Conservation (phyloP, 2,113 vertebrate genomes). For the Sterrhoptilus dennistouni region DNA sequence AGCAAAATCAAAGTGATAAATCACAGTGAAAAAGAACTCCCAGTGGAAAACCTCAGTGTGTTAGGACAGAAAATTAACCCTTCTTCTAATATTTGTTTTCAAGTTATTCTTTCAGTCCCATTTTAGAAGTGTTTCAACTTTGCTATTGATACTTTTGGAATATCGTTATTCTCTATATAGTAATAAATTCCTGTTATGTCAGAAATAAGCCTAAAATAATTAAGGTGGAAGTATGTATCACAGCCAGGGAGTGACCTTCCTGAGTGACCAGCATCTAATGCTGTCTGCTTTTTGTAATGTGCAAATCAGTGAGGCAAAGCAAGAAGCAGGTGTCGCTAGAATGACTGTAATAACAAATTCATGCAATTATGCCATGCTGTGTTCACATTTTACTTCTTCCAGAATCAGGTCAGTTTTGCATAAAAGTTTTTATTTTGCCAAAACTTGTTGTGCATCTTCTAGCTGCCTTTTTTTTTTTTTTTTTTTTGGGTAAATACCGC, state of each 20-base stretch:
- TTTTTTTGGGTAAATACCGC: neutral
- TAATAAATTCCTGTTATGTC: neutral
- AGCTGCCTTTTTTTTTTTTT: neutral
- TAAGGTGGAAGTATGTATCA: neutral
- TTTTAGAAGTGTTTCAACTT: neutral
- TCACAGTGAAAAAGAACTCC: neutral
- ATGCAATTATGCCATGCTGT: conserved; percentile 31
- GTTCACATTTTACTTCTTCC: neutral
- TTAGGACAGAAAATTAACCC: neutral
- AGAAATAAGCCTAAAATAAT: neutral
- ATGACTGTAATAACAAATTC: neutral
- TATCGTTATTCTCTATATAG: neutral
- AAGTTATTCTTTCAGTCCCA: neutral
- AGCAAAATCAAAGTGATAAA: neutral
- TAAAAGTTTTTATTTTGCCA: neutral
- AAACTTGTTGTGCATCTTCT: neutral
- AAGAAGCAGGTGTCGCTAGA: neutral
- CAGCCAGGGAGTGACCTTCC: neutral
- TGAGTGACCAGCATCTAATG: neutral
- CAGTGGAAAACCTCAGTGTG: neutral
- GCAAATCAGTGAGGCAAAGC: neutral
- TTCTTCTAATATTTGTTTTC: neutral
- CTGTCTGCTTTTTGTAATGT: neutral
- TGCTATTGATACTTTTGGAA: neutral
- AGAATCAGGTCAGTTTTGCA: conserved; percentile 30